phyloP scores from a whole-genome alignment of 2,888 invertebrate species.

The Gibbula magus region DNA sequence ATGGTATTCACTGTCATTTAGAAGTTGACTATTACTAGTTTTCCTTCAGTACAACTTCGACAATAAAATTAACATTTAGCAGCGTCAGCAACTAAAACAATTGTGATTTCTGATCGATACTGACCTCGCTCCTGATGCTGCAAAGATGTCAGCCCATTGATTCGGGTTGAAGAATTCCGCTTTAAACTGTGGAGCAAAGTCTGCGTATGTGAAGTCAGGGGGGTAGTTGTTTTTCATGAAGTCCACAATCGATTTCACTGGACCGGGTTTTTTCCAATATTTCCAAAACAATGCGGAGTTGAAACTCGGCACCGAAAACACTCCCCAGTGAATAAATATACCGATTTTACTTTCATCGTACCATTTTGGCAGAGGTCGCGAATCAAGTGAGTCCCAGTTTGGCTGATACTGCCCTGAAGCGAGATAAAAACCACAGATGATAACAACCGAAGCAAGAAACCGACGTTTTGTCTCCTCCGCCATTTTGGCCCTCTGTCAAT shows the following conservation, averaged over 20 bases:
- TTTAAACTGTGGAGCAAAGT: slow-evolving; percentile 90
- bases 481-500: no score
- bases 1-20: no score
- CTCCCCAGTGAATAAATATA: slow-evolving; percentile 77
- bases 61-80: no score
- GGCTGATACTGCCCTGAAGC: slow-evolving; percentile 47
- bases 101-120: no score
- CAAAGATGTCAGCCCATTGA: slow-evolving; percentile 88
- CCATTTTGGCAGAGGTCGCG: slow-evolving; percentile 74
- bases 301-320: slow-evolving; percentile 72
- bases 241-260: slow-evolving; percentile 73
- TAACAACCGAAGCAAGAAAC: no score
- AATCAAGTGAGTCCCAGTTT: slow-evolving; percentile 75
- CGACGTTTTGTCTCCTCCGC: no score
- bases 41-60: no score
- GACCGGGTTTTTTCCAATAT: slow-evolving; percentile 86
- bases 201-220: slow-evolving; percentile 90
- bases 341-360: slow-evolving; percentile 76
- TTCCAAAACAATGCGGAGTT: slow-evolving; percentile 92
- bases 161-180: slow-evolving; percentile 89
- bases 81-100: no score
- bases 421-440: no score
- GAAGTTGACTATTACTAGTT: no score
- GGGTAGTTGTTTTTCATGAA: slow-evolving; percentile 90
- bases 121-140: slow-evolving; percentile 89